Evolutionary conservation across 2,113 vertebrate species (phyloP).

Genomic region (Phrynosoma platyrhinos): DNA sequence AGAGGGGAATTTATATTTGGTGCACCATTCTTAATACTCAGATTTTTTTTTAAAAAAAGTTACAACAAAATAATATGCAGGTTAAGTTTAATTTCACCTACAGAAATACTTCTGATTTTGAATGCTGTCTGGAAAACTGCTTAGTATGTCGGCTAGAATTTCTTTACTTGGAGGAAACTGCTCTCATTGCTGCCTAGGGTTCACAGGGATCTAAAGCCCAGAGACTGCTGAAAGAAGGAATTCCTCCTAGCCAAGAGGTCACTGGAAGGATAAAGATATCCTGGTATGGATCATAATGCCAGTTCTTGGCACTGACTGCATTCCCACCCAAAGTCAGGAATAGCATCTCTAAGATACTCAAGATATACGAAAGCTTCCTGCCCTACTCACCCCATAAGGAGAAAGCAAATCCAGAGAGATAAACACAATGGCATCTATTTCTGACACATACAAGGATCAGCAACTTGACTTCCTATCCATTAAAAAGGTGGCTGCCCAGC

Average conservation of each 20-base stretch:
- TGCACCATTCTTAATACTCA: not conserved
- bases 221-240: not conserved
- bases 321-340: not conserved
- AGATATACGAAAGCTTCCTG: not conserved
- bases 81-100: conserved; percentile 11
- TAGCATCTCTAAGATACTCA: not conserved
- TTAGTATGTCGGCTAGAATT: not conserved
- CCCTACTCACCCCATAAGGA: not conserved
- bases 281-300: not conserved
- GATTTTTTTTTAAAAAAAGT: not conserved
- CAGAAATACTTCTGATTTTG: not conserved
- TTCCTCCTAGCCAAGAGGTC: not conserved
- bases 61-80: not conserved
- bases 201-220: not conserved
- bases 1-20: not conserved
- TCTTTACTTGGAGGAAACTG: not conserved
- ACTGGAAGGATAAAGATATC: not conserved
- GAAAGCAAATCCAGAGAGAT: not conserved
- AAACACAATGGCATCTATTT: not conserved
- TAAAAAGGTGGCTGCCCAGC: not conserved
- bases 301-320: not conserved
- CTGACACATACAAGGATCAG: not conserved
- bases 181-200: not conserved
- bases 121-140: not conserved
- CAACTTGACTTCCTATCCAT: no score